Evolutionary conservation across 2,888 invertebrate genomes (phyloP), one percentile per base, ranked within the genome.

Genomic region (Sarcophaga caerulescens): DNA sequence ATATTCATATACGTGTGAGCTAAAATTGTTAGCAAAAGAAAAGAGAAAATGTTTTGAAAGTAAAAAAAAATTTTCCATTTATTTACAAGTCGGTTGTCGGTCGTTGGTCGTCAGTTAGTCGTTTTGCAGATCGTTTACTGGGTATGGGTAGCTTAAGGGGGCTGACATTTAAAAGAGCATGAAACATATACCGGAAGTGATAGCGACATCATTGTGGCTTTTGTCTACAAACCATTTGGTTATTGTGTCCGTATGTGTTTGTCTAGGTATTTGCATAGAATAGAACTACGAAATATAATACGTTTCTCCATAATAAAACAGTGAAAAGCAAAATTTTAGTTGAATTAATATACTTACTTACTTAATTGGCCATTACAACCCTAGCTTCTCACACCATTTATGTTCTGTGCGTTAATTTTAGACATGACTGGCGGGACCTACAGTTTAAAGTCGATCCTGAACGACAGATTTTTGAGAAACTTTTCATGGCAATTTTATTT

Each of bases 181-280:
- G 82, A 85, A 85, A 85, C 80, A 63, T 77, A 83, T 77, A 83
- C 80, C 85, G 83, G 85, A 85, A 85, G 57, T 76, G 79, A 80
- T 84, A 84, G 84, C 84, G 84, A 84, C 84, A 84, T 84, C 75
- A 80, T 80, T 84, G 79, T 84, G 84, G 84, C 79, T 84, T 84
- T 84, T 79, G 79, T 84, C 63, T 84, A 80, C 69, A 79, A 79
- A 84, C 47, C 75, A 75, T 80, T 82, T 70, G 63, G 57, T 73
- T 60, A 59, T 65, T 52, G 17, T 62, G 14, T 65, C 17, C 45
- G 19, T 12, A 59, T 75, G 11, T 25, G 47, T 25, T 44, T 81
- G 63, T 63, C 10, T 60, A n/a, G 19, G 21, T 52, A 52, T 0
- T 77, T 77, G n/a, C 89, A 88, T 12, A 92, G 60, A 3, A 70